phyloP scores from a whole-genome alignment of 2,113 vertebrate species.

The Ia io region DNA sequence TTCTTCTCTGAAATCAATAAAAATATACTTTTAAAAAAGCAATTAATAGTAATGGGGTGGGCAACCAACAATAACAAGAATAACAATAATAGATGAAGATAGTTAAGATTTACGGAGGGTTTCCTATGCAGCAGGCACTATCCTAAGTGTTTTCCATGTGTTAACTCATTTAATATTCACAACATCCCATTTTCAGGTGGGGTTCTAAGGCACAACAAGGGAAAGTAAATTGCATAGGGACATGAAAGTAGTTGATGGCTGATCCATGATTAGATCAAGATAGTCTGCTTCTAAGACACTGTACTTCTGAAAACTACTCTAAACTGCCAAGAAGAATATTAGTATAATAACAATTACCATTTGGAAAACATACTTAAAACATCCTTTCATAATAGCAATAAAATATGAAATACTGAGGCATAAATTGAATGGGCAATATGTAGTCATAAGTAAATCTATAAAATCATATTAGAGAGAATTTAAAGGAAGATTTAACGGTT shows the following conservation, averaged over 20 bases:
- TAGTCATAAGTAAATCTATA: conserved; percentile 66
- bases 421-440: conserved; percentile 55
- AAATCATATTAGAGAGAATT: conserved; percentile 60
- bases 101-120: neutral
- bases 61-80: neutral
- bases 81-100: neutral
- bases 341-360: conserved; percentile 45
- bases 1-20: no score
- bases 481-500: conserved; percentile 58
- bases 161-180: neutral
- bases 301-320: neutral
- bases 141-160: neutral
- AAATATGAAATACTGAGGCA: conserved; percentile 47
- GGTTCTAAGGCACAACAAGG: neutral
- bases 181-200: neutral
- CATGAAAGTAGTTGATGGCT: neutral
- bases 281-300: neutral
- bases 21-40: no score
- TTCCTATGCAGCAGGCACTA: neutral
- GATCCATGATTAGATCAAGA: neutral
- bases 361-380: conserved; percentile 55
- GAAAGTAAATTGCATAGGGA: neutral
- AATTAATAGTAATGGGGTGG: neutral
- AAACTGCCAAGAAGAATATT: conserved; percentile 41
- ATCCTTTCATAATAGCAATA: conserved; percentile 45